These are phyloP conservation scores for Brassicogethes aeneus DNA, from an alignment of 2,888 invertebrate species.

Conservation along the genomic window DNA sequence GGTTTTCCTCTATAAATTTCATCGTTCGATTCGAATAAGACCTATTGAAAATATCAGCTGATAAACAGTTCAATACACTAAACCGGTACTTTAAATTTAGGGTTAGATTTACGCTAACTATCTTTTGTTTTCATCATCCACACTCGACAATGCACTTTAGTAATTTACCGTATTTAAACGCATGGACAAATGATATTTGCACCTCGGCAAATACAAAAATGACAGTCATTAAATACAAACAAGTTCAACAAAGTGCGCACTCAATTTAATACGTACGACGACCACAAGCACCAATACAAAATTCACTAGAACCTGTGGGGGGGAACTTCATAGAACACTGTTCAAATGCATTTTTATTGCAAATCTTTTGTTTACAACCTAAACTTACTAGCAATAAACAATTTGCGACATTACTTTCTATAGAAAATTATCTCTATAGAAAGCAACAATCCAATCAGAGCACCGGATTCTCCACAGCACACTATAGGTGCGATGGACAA, in stretches of 20 bases:
- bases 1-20: slow-evolving; percentile 11
- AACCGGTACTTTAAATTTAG: slow-evolving; percentile 1
- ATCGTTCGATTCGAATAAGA: slow-evolving; percentile 2
- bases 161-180: neutral
- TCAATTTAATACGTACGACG: neutral
- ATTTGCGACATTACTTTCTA: too few species aligned
- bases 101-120: neutral
- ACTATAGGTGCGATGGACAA: too few species aligned
- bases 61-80: neutral
- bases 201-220: neutral
- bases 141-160: neutral
- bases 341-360: neutral
- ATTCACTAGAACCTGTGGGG: neutral
- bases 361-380: too few species aligned
- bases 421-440: too few species aligned
- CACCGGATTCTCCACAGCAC: too few species aligned
- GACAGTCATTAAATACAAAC: neutral
- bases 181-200: neutral
- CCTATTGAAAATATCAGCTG: neutral
- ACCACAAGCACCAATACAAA: neutral
- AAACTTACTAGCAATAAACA: too few species aligned
- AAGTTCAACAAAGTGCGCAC: neutral
- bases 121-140: neutral
- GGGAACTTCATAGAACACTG: neutral
- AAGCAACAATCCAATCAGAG: too few species aligned